Conservation (phyloP, 92 coral and sea anemone species). For the Phenganax marumi region DNA sequence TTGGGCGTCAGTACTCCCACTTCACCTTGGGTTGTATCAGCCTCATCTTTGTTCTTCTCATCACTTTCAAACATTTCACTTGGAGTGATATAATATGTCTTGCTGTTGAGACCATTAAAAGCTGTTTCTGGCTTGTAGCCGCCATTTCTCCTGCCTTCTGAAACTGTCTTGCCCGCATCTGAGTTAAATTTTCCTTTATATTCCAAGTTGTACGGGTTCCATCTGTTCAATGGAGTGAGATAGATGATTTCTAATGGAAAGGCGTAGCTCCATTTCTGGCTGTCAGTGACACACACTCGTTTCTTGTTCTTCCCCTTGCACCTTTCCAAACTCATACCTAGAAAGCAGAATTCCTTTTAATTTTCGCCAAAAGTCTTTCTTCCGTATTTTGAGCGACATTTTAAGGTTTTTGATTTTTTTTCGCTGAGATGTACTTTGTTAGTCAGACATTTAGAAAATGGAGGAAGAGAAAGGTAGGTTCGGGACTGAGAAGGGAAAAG, state of each 20-base stretch:
- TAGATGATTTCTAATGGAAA: constrained; percentile 74
- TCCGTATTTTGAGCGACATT: no score
- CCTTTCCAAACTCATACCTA: background rate
- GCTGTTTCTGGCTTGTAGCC: constrained; percentile 11
- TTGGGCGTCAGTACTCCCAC: constrained; percentile 24
- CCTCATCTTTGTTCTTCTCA: constrained; percentile 17
- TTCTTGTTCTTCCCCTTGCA: constrained; percentile 42
- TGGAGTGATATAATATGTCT: constrained; percentile 19
- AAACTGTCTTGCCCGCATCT: constrained; percentile 51
- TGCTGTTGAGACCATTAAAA: constrained; percentile 23
- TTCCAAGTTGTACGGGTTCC: constrained; percentile 77
- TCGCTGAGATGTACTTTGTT: no score
- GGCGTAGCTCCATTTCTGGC: constrained; percentile 74
- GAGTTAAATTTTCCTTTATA: constrained; percentile 61
- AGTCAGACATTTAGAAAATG: no score
- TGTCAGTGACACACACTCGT: constrained; percentile 38
- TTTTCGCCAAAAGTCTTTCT: no score
- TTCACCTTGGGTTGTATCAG: constrained; percentile 26
- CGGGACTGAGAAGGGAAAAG: no score
- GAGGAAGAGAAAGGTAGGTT: no score
- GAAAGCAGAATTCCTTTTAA: background rate
- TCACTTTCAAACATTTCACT: constrained; percentile 17
- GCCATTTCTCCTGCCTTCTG: constrained; percentile 35
- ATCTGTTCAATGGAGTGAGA: constrained; percentile 68
- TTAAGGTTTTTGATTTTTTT: no score